Evolutionary conservation across 1,140 invertebrate genomes (phyloP).

Genomic region (Oryctes rhinoceros): DNA sequence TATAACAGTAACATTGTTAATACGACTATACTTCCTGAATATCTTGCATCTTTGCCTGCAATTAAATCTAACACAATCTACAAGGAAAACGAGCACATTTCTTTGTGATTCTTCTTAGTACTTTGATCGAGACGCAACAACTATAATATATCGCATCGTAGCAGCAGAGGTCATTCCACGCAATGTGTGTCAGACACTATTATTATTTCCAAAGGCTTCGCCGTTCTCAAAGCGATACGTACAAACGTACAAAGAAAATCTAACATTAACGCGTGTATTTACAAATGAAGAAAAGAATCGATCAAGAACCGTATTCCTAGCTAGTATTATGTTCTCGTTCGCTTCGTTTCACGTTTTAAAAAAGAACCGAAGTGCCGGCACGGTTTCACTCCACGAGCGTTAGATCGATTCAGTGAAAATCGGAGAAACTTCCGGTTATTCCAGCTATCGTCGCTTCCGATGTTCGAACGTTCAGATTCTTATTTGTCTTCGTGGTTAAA

Average conservation of each 20-base stretch:
- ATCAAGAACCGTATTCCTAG: neutral
- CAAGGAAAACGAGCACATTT: neutral
- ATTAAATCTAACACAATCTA: neutral
- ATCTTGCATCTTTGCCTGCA: too few relatives aligned
- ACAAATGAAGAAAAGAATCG: neutral
- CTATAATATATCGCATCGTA: neutral
- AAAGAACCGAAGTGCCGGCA: neutral
- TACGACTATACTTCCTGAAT: too few relatives aligned
- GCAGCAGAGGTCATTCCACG: neutral
- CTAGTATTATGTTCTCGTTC: too few relatives aligned
- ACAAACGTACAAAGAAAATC: too few relatives aligned
- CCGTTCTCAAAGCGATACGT: neutral
- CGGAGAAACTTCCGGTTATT: neutral
- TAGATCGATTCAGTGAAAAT: neutral
- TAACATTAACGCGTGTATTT: neutral
- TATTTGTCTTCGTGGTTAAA: neutral
- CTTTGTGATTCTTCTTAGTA: neutral
- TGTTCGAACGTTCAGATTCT: neutral
- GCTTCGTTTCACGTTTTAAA: neutral
- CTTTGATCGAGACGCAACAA: neutral
- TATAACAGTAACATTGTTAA: too few relatives aligned
- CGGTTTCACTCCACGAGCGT: neutral
- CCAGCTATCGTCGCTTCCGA: neutral
- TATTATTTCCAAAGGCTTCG: conserved; percentile 5
- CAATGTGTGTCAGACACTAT: conserved; percentile 14